These are phyloP conservation scores for Sarcophilus harrisii DNA, from an alignment of 2,797 vertebrate genomes.

Conservation along the genomic window DNA sequence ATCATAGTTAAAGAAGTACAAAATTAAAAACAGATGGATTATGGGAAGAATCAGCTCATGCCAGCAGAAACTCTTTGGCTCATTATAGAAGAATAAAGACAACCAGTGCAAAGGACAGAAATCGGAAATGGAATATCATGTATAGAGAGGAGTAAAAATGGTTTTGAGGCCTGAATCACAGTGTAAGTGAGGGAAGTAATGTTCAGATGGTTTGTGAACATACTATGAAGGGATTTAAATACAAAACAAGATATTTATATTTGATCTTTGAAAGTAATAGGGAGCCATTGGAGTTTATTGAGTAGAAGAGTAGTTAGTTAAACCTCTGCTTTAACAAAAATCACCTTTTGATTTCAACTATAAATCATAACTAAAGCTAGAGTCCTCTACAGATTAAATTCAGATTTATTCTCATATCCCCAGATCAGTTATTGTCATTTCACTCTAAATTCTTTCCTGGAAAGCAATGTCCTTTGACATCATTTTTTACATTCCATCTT, in stretches of 20 bases:
- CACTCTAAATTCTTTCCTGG: neutral
- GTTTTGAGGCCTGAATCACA: neutral
- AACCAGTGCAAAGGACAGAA: neutral
- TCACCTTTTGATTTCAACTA: neutral
- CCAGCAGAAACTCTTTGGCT: neutral
- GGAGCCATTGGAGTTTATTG: neutral
- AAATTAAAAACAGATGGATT: neutral
- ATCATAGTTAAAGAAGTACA: neutral
- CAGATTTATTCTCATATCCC: neutral
- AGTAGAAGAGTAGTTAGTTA: neutral
- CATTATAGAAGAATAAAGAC: neutral
- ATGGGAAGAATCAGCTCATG: neutral
- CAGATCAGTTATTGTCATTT: neutral
- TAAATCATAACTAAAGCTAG: neutral
- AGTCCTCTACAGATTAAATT: neutral
- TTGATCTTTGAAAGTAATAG: neutral
- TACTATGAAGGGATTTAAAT: neutral
- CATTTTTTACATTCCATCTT: neutral
- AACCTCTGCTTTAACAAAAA: neutral
- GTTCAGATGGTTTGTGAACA: neutral
- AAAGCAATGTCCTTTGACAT: neutral
- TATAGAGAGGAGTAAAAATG: neutral
- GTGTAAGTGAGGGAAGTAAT: neutral
- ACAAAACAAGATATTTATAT: neutral
- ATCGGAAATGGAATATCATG: neutral